A percentile compares a stretch with the other conserved stretches of the same genome.
Evolutionary conservation across 2,797 vertebrate genomes (phyloP).

Genomic region (Danio choprae): DNA sequence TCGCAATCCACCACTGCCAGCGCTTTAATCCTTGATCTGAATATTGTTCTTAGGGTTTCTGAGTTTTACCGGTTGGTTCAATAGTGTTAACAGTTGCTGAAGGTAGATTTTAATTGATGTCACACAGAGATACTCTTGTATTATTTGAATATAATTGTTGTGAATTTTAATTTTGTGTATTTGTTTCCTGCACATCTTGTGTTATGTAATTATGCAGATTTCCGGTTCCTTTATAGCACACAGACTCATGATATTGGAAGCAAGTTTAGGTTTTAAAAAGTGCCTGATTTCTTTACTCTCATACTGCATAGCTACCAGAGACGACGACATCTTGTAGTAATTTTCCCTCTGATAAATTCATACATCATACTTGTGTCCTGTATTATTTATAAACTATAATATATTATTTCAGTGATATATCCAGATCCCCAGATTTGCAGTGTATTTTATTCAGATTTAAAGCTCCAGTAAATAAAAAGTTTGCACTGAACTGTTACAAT

Average conservation of each 20-base stretch:
- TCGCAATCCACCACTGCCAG: conserved; percentile 1
- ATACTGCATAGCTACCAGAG: conserved; percentile 7
- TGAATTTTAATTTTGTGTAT: not conserved
- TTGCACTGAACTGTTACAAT: conserved; percentile 21
- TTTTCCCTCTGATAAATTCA: not conserved
- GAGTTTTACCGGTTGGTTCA: conserved; percentile 9
- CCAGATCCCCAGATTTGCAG: not conserved
- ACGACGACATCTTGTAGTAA: too few species aligned
- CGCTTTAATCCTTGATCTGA: conserved; percentile 1
- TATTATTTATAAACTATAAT: conserved; percentile 10
- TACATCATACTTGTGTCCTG: not conserved
- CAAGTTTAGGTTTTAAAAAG: conserved; percentile 33
- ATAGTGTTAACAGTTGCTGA: conserved; percentile 31
- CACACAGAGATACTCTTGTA: conserved; percentile 24
- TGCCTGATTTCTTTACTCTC: conserved; percentile 48
- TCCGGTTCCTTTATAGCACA: conserved; percentile 3
- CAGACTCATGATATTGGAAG: not conserved
- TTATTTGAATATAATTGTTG: conserved; percentile 20
- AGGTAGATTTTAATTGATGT: conserved; percentile 12
- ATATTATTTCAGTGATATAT: not conserved
- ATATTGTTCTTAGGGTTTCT: not conserved
- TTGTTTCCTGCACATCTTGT: not conserved
- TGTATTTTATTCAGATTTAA: conserved; percentile 15
- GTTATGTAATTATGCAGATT: not conserved
- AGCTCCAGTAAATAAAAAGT: not conserved